Evolutionary conservation across 2,888 invertebrate genomes (phyloP), one percentile per base, ranked within the genome.

Genomic region (Amblyjoppa proteus): DNA sequence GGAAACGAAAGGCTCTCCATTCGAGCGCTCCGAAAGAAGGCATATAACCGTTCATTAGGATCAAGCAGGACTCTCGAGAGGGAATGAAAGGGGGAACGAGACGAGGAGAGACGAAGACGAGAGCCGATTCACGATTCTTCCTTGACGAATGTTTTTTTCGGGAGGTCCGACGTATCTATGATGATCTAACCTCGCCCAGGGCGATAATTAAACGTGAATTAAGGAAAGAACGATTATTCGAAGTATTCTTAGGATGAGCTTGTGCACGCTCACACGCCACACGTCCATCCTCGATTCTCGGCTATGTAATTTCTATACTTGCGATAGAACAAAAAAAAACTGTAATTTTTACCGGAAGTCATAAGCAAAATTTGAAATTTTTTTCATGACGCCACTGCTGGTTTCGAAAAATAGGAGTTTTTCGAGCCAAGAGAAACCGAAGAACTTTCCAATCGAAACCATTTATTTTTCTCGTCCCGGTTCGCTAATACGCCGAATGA

Each of bases 171-270:
- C 25, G 34, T 66, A 49, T 31, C 61, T 41, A 20, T 64, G 73
- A 69, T 79, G 78, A 66, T 71, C 49, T 58, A 79, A 61, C 68
- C 80, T 83, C 69, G 83, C 86, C 82, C 74, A 34, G 45, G 85
- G 85, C 79, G 77, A 87, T 84, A 87, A 87, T 88, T 87, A 88
- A 88, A 88, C 87, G 80, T 82, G 78, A 75, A 88, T 88, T 87
- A 81, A 56, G 79, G 58, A 82, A 79, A 82, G 73, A 76, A 76
- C 58, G 81, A 81, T 78, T 81, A 80, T 68, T 61, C 58, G 73
- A 61, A 68, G 73, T 75, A 76, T 70, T 76, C 49, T 20, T 38
- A 73, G 28, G 34, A 75, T 66, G 71, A 69, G 58, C 45, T 45
- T 20, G n/a, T 16, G 9, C 69, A 38, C 70, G 53, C 61, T 58